A percentile compares a stretch with the other conserved stretches of the same genome.
These are phyloP conservation scores for Atta colombica DNA, from an alignment of 1,140 invertebrate species.

Conservation along the genomic window DNA sequence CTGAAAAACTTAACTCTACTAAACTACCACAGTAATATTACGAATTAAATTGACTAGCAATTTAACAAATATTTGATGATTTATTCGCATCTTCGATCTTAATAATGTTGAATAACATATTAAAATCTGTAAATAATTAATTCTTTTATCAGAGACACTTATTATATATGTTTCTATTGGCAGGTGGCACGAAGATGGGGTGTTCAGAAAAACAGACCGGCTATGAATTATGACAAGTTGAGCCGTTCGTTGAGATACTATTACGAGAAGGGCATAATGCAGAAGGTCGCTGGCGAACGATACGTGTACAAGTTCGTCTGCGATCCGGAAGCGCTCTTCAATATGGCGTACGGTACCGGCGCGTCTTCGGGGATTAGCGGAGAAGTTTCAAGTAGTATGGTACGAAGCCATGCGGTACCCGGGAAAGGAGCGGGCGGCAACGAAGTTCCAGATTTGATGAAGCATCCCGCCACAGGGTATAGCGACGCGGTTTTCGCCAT, in stretches of 20 bases:
- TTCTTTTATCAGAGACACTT: background rate
- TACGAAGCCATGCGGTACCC: slow-evolving; percentile 69
- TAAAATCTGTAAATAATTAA: too few species aligned
- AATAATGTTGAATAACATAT: too few species aligned
- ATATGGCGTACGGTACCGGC: slow-evolving; percentile 90
- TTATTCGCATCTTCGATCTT: too few species aligned
- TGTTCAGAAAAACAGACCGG: slow-evolving; percentile 95
- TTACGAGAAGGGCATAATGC: slow-evolving; percentile 99
- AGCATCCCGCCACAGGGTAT: slow-evolving; percentile 74
- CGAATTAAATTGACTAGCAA: too few species aligned
- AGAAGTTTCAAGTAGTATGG: slow-evolving; percentile 65
- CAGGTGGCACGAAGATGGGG: slow-evolving; percentile 94
- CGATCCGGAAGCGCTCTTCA: slow-evolving; percentile 96
- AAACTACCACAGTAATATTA: too few species aligned
- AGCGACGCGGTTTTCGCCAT: slow-evolving; percentile 80
- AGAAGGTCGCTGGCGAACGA: slow-evolving; percentile 98
- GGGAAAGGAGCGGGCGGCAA: slow-evolving; percentile 67
- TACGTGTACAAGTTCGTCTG: slow-evolving; percentile 99
- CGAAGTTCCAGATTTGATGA: slow-evolving; percentile 71
- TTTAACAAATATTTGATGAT: too few species aligned
- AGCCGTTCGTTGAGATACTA: slow-evolving; percentile 97
- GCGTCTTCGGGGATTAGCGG: slow-evolving; percentile 59
- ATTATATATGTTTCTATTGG: background rate
- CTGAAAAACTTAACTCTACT: too few species aligned
- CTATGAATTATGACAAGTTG: slow-evolving; percentile 99